A percentile compares a stretch with the other conserved stretches of the same genome.
These are phyloP conservation scores for Neogobius melanostomus DNA, from an alignment of 2,113 vertebrate genomes.

Conservation along the genomic window DNA sequence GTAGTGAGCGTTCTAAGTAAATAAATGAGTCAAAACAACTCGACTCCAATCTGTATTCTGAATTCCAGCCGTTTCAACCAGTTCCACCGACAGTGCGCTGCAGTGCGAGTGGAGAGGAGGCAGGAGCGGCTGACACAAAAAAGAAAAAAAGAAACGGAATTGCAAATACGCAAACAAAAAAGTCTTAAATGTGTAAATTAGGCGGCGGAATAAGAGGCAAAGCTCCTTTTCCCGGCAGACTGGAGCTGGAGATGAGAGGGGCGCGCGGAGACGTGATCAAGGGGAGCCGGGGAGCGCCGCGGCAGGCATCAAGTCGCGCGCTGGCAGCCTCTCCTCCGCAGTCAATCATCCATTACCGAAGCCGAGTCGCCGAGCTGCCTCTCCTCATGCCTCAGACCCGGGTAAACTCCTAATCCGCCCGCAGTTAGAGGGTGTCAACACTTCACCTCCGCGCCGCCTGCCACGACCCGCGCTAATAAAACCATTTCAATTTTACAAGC, in stretches of 20 bases:
- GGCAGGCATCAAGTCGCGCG: conserved; percentile 88
- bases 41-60: too few relatives aligned
- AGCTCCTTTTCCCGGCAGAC: conserved; percentile 91
- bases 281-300: conserved; percentile 85
- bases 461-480: conserved; percentile 86
- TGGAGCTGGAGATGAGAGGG: conserved; percentile 89
- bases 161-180: conserved; percentile 98
- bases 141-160: conserved; percentile 22
- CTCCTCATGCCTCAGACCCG: conserved; percentile 91
- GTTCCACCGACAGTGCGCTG: too few relatives aligned
- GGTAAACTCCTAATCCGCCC: conserved; percentile 96
- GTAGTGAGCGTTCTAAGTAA: too few relatives aligned
- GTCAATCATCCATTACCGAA: conserved; percentile 95
- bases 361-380: conserved; percentile 77
- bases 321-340: conserved; percentile 87
- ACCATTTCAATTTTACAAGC: conserved; percentile 83
- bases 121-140: too few relatives aligned
- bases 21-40: too few relatives aligned
- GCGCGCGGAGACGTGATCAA: conserved; percentile 91
- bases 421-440: conserved; percentile 97
- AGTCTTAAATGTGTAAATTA: conserved; percentile 99
- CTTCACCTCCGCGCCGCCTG: conserved; percentile 85
- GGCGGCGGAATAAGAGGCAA: conserved; percentile 91
- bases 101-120: too few relatives aligned
- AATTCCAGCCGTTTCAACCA: too few relatives aligned